These are phyloP conservation scores for Rhopalosiphum nymphaeae DNA, from an alignment of 2,888 invertebrate genomes.

Conservation along the genomic window DNA sequence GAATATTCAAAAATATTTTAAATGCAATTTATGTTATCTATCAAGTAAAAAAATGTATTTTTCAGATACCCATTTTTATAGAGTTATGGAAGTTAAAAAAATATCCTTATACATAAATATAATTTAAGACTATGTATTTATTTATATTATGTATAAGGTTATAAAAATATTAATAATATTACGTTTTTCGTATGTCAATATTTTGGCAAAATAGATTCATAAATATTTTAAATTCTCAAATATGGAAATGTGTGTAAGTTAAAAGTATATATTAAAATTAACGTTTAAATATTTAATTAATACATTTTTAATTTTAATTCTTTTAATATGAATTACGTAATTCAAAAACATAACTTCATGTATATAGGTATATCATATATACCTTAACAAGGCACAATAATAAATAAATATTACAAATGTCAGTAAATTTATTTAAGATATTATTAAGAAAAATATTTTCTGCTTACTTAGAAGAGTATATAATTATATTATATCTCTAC, in stretches of 20 bases:
- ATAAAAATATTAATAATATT: not conserved
- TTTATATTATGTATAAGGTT: not conserved
- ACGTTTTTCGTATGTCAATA: not conserved
- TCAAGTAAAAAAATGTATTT: not conserved
- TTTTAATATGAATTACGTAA: not conserved
- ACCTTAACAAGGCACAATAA: not conserved
- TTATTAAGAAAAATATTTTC: not conserved
- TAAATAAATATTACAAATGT: not conserved
- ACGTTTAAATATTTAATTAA: not conserved
- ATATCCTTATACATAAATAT: not conserved
- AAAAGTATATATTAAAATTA: not conserved
- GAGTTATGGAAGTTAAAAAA: not conserved
- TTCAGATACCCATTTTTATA: not conserved
- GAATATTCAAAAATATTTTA: not conserved
- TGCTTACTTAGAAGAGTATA: not conserved
- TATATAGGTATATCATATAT: not conserved
- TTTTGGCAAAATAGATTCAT: not conserved
- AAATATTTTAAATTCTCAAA: not conserved
- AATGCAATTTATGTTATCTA: not conserved
- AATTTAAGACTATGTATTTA: not conserved
- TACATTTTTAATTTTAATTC: not conserved
- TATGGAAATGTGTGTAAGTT: not conserved
- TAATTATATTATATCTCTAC: not conserved
- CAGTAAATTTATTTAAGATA: not conserved
- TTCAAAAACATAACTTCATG: not conserved